phyloP scores from a whole-genome alignment of 2,797 vertebrate species.

The Hapalemur alaotrensis region DNA sequence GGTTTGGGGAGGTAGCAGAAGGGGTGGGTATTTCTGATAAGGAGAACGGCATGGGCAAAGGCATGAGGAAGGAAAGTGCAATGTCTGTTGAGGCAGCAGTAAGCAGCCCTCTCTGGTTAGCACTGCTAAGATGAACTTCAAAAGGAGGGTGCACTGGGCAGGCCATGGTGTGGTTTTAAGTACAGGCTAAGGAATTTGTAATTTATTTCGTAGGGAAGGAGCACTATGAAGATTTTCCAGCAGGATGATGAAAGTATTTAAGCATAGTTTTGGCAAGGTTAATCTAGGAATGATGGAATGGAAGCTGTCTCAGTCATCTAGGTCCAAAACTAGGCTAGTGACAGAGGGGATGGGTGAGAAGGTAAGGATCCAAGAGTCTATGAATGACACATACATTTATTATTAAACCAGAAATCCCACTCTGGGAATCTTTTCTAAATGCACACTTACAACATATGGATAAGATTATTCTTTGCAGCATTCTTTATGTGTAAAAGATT shows the following conservation, averaged over 20 bases:
- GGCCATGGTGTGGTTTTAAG: background rate
- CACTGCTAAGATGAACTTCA: background rate
- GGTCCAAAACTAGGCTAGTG: background rate
- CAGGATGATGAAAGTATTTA: background rate
- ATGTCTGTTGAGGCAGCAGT: background rate
- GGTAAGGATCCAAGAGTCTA: background rate
- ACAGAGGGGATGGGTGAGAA: background rate
- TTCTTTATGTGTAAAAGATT: background rate
- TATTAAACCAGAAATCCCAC: background rate
- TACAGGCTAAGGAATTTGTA: background rate
- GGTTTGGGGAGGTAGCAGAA: background rate
- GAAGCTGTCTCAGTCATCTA: background rate
- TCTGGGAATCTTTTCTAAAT: background rate
- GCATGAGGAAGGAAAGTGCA: background rate
- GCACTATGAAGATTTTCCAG: background rate
- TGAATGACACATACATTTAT: background rate
- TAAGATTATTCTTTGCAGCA: background rate
- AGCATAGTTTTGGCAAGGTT: background rate
- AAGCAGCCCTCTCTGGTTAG: background rate
- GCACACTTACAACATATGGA: background rate
- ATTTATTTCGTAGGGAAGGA: background rate
- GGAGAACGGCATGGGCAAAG: background rate
- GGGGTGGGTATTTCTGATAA: background rate
- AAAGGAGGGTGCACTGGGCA: background rate
- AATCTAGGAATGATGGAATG: background rate